These are phyloP conservation scores for Cloeon dipterum DNA, from an alignment of 2,888 invertebrate genomes.

Conservation along the genomic window DNA sequence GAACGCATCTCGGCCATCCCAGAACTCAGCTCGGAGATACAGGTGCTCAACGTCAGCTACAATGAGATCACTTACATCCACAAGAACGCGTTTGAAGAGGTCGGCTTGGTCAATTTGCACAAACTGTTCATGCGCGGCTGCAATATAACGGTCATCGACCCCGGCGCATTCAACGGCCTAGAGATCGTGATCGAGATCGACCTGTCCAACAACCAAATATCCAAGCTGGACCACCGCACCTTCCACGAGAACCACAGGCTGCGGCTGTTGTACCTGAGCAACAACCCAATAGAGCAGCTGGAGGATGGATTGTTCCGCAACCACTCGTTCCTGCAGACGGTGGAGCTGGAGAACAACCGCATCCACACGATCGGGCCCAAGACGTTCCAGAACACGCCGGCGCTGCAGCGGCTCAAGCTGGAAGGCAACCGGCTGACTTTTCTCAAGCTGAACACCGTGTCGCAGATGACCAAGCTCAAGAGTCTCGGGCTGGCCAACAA, in stretches of 20 bases:
- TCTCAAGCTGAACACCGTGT: conserved; percentile 31
- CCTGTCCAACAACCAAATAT: conserved; percentile 48
- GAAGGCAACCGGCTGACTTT: conserved; percentile 49
- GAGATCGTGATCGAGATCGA: conserved; percentile 63
- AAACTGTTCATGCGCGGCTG: conserved; percentile 55
- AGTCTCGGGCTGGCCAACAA: conserved; percentile 57
- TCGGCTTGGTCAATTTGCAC: conserved; percentile 54
- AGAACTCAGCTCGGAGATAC: conserved; percentile 19
- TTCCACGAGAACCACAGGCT: conserved; percentile 47
- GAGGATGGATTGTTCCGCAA: conserved; percentile 55
- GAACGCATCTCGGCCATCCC: conserved; percentile 14
- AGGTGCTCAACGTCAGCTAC: conserved; percentile 45
- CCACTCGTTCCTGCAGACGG: conserved; percentile 45
- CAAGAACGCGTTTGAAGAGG: conserved; percentile 40
- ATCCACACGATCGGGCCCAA: conserved; percentile 41
- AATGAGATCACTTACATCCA: conserved; percentile 42
- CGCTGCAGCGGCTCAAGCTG: conserved; percentile 41
- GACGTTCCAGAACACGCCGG: conserved; percentile 44
- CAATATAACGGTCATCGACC: conserved; percentile 44
- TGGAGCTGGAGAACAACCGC: conserved; percentile 53
- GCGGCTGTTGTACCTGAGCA: conserved; percentile 44
- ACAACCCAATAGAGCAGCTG: conserved; percentile 48
- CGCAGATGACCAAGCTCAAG: conserved; percentile 36
- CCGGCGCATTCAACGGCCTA: conserved; percentile 50
- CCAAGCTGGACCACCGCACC: conserved; percentile 36